Evolutionary conservation across 2,888 invertebrate species (phyloP).

Genomic region (Conchocele bisecta): DNA sequence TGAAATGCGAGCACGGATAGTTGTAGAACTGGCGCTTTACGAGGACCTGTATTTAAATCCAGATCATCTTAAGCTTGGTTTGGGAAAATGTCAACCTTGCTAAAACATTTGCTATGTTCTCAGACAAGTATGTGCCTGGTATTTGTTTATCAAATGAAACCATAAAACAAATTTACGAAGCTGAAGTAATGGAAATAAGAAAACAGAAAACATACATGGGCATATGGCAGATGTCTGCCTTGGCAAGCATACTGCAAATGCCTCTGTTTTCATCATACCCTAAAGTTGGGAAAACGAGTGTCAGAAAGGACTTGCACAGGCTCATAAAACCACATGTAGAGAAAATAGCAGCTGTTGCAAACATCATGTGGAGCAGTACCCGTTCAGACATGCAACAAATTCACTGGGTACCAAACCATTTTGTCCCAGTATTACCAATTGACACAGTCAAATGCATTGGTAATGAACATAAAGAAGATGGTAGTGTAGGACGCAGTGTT

Average conservation of each 20-base stretch:
- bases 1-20: slow-evolving; percentile 13
- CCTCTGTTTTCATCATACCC: slow-evolving; percentile 37
- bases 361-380: neutral
- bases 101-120: slow-evolving; percentile 19
- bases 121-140: slow-evolving; percentile 25
- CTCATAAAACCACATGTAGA: neutral
- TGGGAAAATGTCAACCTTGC: neutral
- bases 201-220: slow-evolving; percentile 33
- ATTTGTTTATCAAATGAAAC: neutral
- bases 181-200: slow-evolving; percentile 6
- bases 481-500: too few relatives aligned
- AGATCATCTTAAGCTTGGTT: neutral
- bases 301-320: slow-evolving; percentile 40
- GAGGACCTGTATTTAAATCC: neutral
- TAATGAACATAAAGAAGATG: too few relatives aligned
- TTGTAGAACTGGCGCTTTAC: neutral
- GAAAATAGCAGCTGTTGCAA: neutral
- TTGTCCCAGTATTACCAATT: neutral
- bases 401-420: neutral
- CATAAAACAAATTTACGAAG: slow-evolving; percentile 8
- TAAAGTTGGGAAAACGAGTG: slow-evolving; percentile 32
- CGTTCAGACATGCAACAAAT: neutral
- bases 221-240: slow-evolving; percentile 52
- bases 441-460: too few relatives aligned
- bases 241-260: slow-evolving; percentile 37